Base-by-base conservation (phyloP, 2,888 invertebrate genomes). In the Spisula subtruncata region DNA sequence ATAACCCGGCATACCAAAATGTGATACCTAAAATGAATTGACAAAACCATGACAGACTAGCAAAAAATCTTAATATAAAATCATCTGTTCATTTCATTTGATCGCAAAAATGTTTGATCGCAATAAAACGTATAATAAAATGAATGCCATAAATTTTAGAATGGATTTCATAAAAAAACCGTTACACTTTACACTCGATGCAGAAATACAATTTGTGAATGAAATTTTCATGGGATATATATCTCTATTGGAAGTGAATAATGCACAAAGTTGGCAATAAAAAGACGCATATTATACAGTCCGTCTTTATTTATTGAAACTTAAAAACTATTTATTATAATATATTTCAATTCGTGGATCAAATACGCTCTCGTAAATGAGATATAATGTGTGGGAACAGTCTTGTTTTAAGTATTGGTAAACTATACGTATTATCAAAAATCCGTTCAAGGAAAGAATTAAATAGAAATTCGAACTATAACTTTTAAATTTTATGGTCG, bases 81-180 rank as follows among this genome's bases (percentile, higher is more conserved):
- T 75, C 1, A 75, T 75, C 75, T 16, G 32, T 75, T 75, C 75
- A 25, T 75, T 75, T 75, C 35, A 75, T 75, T 32, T 75, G 75
- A 5, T 0, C 35, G 18, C 75, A 75, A 75, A 35, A 75, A 75
- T 75, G 18, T 75, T 75, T 75, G 35, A 25, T 18, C 16, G 75
- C 12, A 35, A 75, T 75, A 75, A 75, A 41, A 75, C 16, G 25
- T 8, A 75, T 16, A 75, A 75, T 75, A 35, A 75, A 75, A 14
- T 32, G 16, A 75, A 32, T 18, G 75, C 35, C 29, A 14, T 75
- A 75, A 75, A 75, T 32, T 18, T 29, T 18, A 25, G 41, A 75
- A 35, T 75, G 18, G 2, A 35, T 75, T 75, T 32, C 16, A 75
- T 75, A 75, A 75, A n/a, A n/a, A 75, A 75, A 29, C 75, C 75